Evolutionary conservation across 2,797 vertebrate species (phyloP), one percentile per base, ranked within the genome.

Genomic region (Masticophis lateralis): DNA sequence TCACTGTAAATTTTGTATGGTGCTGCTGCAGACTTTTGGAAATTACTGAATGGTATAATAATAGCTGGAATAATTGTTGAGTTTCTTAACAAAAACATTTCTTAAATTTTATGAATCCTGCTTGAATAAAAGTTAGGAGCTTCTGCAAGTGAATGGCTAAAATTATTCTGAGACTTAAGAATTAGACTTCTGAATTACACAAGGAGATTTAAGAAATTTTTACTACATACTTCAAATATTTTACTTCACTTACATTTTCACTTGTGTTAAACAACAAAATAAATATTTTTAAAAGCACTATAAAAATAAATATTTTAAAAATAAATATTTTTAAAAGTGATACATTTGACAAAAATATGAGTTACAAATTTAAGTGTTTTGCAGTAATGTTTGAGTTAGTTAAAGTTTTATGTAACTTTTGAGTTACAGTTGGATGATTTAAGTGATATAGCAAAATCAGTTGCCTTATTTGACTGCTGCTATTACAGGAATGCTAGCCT

Each of bases 1-100:
- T 56, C 1, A 11, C 7, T 37, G 11, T 69, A 69, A 91, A 91
- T 56, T 66, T 25, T 43, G 8, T 5, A 18, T 37, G 7, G 83
- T 56, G 47, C 5, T 94, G 32, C 13, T 28, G 89, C 94, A 18
- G 0, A 22, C 0, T 0, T 11, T 0, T 0, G 1, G 91, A 79
- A 87, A 3, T 83, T 47, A 83, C 10, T 47, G 43, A 83, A 25
- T 83, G 20, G 43, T 11, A 47, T 25, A 25, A 25, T 47, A 4
- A 47, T 83, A 47, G 79, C 13, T 87, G 28, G 16, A 88, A 60
- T 86, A 91, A 37, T 88, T 89, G 27, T 53, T 66, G n/a, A 37
- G 25, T 43, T 57, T 32, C 32, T 56, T 63, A 91, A 91, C 37
- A 83, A 83, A 83, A 83, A 47, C 9, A 51, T 16, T 86, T 37